These are phyloP conservation scores for Acanthaster planci DNA, from an alignment of 35 echinoderm and acorn worm species.

Conservation along the genomic window DNA sequence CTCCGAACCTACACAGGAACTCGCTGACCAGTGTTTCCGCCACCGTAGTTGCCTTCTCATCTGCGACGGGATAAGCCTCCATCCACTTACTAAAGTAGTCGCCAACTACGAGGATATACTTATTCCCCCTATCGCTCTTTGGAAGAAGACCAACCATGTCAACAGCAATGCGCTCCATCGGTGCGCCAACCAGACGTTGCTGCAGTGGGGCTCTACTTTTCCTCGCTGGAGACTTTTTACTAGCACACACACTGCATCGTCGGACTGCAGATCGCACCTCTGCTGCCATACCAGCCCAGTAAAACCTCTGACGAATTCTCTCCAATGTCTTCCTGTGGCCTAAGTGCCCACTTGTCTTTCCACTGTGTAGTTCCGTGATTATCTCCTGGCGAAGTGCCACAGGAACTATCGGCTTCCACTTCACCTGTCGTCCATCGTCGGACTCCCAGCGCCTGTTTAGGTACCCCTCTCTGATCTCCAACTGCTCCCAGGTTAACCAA, in stretches of 20 bases:
- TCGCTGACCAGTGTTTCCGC: conserved; percentile 49
- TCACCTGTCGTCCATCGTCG: conserved; percentile 31
- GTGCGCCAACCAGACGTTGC: conserved; percentile 26
- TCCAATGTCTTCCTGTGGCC: conserved; percentile 35
- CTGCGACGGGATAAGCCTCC: conserved; percentile 34
- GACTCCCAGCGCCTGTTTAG: conserved; percentile 49
- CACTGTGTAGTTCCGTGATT: conserved; percentile 44
- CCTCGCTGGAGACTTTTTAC: conserved; percentile 43
- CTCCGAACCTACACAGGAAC: conserved; percentile 55
- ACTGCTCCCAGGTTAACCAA: conserved; percentile 47
- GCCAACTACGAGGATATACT: conserved; percentile 56
- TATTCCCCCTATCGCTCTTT: conserved; percentile 36
- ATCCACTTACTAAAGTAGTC: conserved; percentile 72
- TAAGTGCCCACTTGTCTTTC: conserved; percentile 45
- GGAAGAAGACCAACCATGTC: conserved; percentile 56
- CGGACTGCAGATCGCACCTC: conserved; percentile 43
- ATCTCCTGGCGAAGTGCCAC: conserved; percentile 1
- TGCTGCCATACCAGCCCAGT: conserved; percentile 35
- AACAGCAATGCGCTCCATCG: conserved; percentile 53
- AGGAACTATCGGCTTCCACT: conserved; percentile 42
- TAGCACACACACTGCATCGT: conserved; percentile 39
- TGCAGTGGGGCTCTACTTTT: conserved; percentile 54
- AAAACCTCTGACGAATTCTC: conserved; percentile 36
- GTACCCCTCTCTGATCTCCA: conserved; percentile 34
- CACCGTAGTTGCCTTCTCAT: conserved; percentile 40